These are phyloP conservation scores for Himalopsyche kuldschensis DNA, from an alignment of 2,888 invertebrate genomes.

Conservation along the genomic window DNA sequence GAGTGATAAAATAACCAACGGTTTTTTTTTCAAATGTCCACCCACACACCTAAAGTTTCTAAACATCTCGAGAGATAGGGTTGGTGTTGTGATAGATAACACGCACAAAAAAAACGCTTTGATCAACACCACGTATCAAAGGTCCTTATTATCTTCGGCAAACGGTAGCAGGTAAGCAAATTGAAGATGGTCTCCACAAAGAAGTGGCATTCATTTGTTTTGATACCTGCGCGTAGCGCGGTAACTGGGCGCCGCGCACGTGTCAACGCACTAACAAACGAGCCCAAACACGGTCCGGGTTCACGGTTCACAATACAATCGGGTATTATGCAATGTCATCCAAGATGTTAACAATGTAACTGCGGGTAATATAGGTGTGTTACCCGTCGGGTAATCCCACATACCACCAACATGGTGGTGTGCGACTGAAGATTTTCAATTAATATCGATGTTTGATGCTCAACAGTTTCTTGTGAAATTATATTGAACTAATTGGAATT, in stretches of 20 bases:
- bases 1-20: neutral
- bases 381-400: too few species aligned
- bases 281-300: neutral
- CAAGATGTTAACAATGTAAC: too few species aligned
- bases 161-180: neutral
- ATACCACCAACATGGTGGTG: too few species aligned
- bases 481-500: too few species aligned
- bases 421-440: too few species aligned
- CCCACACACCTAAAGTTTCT: neutral
- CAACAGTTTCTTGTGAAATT: too few species aligned
- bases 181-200: neutral
- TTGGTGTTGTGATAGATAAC: neutral
- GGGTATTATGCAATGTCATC: too few species aligned
- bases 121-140: neutral
- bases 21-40: neutral
- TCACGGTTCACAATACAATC: too few species aligned
- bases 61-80: neutral
- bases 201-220: neutral
- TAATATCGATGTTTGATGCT: too few species aligned
- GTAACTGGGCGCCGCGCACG: neutral
- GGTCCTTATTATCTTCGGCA: neutral
- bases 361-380: too few species aligned
- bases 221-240: neutral
- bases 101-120: neutral
- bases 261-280: neutral